Percentiles rank a stretch among this genome's conserved stretches.
Evolutionary conservation across 1,140 invertebrate genomes (phyloP).

Genomic region (Brachionus rubens): DNA sequence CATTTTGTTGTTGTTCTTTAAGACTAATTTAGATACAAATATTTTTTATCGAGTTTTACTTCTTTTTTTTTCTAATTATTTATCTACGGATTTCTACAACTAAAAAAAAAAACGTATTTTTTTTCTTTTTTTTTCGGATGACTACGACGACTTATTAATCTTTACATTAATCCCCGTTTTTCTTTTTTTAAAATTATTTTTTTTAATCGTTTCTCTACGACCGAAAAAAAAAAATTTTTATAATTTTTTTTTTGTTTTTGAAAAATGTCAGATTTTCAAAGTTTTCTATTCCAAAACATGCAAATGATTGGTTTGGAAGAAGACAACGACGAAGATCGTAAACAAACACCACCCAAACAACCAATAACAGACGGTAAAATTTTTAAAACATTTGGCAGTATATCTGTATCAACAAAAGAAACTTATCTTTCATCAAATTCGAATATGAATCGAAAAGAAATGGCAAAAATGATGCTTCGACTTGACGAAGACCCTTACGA

Average conservation of each 20-base stretch:
- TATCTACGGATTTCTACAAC: constrained; percentile 26
- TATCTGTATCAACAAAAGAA: constrained; percentile 26
- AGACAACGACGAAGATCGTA: constrained; percentile 1
- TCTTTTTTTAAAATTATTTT: background rate
- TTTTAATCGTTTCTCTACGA: constrained; percentile 2
- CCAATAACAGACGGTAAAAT: background rate
- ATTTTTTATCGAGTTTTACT: background rate
- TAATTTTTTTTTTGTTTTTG: too few species aligned
- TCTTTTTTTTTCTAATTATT: constrained; percentile 1
- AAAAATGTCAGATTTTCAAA: constrained; percentile 46
- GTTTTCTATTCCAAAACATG: constrained; percentile 45
- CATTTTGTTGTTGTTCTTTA: background rate
- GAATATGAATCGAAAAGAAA: constrained; percentile 3
- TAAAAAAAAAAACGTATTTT: background rate
- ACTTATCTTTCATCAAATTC: constrained; percentile 24
- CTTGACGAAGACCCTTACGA: background rate
- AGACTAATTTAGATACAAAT: constrained; percentile 6
- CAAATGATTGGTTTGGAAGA: constrained; percentile 43
- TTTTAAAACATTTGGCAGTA: constrained; percentile 3
- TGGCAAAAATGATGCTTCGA: background rate
- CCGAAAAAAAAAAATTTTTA: too few species aligned
- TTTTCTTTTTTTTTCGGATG: constrained; percentile 3
- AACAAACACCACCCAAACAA: background rate
- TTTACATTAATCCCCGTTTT: too few species aligned
- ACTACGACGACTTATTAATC: constrained; percentile 23